phyloP scores from a whole-genome alignment of 2,797 vertebrate genomes.

The Arremon brunneinucha region DNA sequence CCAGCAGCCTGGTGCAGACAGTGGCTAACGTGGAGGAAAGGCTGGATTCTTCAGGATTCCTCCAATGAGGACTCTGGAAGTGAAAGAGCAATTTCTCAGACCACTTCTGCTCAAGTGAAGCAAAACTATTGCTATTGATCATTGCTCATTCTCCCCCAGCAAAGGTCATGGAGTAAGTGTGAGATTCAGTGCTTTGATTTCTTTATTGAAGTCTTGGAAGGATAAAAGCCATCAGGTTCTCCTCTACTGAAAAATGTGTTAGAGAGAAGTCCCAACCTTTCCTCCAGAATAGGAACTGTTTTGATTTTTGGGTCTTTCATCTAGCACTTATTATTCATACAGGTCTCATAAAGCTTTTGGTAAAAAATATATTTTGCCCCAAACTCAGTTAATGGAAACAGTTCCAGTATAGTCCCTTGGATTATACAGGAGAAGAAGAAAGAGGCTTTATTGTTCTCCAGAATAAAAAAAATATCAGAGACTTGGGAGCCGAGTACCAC shows the following conservation, averaged over 20 bases:
- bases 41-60: not conserved
- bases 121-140: not conserved
- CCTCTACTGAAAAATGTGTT: not conserved
- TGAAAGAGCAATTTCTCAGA: not conserved
- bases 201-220: not conserved
- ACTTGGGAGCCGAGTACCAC: not conserved
- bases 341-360: not conserved
- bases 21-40: not conserved
- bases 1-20: not conserved
- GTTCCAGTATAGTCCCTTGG: not conserved
- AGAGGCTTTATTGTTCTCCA: not conserved
- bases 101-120: not conserved
- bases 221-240: not conserved
- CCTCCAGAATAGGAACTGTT: not conserved
- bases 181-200: not conserved
- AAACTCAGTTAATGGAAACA: not conserved
- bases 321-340: not conserved
- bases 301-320: not conserved
- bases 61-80: not conserved
- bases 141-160: accelerated
- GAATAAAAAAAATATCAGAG: not conserved
- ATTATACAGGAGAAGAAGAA: not conserved
- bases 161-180: not conserved
- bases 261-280: not conserved
- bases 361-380: not conserved